A percentile compares a stretch with the other conserved stretches of the same genome.
Evolutionary conservation across 2,888 invertebrate genomes (phyloP).

Genomic region (Oscheius sp.): DNA sequence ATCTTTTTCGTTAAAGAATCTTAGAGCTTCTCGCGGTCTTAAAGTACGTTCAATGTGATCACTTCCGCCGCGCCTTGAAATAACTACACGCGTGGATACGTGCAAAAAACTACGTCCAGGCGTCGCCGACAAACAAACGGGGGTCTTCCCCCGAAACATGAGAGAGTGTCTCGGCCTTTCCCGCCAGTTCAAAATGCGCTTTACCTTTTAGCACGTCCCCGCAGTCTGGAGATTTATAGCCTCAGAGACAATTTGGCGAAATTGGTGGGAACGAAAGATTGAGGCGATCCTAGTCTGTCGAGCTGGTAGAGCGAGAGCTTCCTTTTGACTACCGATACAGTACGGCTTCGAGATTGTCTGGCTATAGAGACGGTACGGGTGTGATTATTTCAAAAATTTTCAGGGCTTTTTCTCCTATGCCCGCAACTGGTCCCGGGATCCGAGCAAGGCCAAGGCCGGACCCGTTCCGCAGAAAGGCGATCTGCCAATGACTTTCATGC

Average conservation of each 20-base stretch:
- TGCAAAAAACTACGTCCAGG: constrained; percentile 57
- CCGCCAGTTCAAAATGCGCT: no score
- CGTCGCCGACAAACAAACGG: constrained; percentile 40
- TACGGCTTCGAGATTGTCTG: no score
- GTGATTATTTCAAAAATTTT: not conserved
- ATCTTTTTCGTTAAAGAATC: not conserved
- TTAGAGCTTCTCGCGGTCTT: no score
- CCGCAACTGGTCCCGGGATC: constrained; percentile 54
- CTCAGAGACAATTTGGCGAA: not conserved
- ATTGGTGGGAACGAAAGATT: not conserved
- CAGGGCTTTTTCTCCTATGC: constrained; percentile 50
- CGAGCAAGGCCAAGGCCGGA: constrained; percentile 38
- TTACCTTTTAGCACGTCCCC: not conserved
- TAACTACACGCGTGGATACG: not conserved
- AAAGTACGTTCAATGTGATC: not conserved
- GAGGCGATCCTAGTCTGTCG: not conserved
- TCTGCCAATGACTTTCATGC: constrained; percentile 58
- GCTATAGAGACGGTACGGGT: no score
- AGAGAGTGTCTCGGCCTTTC: no score
- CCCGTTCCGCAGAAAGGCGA: constrained; percentile 54
- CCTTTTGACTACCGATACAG: no score
- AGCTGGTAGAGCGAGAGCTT: no score
- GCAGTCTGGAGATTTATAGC: constrained; percentile 12
- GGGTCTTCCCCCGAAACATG: constrained; percentile 35
- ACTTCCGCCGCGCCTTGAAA: not conserved